These are phyloP conservation scores for Rhagonycha lutea DNA, from an alignment of 2,888 invertebrate species.

Conservation along the genomic window DNA sequence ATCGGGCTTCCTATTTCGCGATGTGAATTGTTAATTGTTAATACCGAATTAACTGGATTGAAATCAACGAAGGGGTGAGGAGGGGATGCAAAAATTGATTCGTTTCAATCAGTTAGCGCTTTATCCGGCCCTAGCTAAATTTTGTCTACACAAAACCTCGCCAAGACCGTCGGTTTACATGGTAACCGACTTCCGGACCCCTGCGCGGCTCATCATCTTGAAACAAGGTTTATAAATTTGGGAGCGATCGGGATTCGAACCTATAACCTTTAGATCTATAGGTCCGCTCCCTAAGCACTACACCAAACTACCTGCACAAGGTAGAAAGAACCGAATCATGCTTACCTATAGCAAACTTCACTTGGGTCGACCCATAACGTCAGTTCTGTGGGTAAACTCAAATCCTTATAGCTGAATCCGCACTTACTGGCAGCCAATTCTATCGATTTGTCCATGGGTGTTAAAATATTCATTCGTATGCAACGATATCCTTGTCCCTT, in stretches of 20 bases:
- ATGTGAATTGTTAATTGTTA: too few relatives aligned
- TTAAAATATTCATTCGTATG: constrained; percentile 69
- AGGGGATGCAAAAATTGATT: too few relatives aligned
- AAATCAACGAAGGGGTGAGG: too few relatives aligned
- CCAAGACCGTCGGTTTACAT: not conserved
- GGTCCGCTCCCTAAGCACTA: too few relatives aligned
- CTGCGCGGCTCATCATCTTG: not conserved
- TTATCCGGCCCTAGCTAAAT: not conserved
- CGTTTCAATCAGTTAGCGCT: not conserved
- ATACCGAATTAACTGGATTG: too few relatives aligned
- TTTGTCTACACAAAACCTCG: not conserved
- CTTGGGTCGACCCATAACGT: constrained; percentile 79
- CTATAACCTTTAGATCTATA: too few relatives aligned
- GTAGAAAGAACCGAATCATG: too few relatives aligned
- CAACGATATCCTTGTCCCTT: constrained; percentile 75
- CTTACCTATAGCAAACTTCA: constrained; percentile 63
- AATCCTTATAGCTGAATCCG: constrained; percentile 63
- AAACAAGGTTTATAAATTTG: not conserved
- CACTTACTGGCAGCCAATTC: constrained; percentile 66
- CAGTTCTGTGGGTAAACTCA: constrained; percentile 70
- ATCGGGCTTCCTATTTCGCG: too few relatives aligned
- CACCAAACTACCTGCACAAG: not conserved
- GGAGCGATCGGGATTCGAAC: too few relatives aligned
- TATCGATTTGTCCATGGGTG: constrained; percentile 70
- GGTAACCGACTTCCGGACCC: not conserved